Evolutionary conservation across 2,888 invertebrate genomes (phyloP).

Genomic region (Crematogaster levior): DNA sequence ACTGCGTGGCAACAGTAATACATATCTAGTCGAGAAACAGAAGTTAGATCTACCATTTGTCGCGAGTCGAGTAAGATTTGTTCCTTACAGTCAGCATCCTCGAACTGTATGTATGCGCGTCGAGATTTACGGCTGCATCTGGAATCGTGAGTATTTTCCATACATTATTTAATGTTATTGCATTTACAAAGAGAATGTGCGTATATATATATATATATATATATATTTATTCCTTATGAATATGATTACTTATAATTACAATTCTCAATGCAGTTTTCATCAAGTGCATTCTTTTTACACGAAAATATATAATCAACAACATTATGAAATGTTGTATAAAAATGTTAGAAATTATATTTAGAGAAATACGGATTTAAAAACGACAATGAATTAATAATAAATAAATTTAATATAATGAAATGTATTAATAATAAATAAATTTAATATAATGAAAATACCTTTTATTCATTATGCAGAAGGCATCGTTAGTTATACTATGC

Average conservation of each 20-base stretch:
- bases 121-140: slow-evolving; percentile 95
- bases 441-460: background rate
- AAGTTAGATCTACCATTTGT: slow-evolving; percentile 94
- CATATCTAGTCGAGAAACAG: slow-evolving; percentile 90
- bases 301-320: background rate
- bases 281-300: background rate
- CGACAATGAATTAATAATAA: too few relatives aligned
- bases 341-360: background rate
- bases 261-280: background rate
- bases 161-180: background rate
- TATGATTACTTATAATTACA: background rate
- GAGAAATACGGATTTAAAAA: background rate
- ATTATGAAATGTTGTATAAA: background rate
- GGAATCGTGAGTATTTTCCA: slow-evolving; percentile 88
- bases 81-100: slow-evolving; percentile 94
- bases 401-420: background rate
- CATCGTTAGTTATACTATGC: slow-evolving; percentile 89
- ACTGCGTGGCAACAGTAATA: slow-evolving; percentile 92
- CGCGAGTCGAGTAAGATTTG: slow-evolving; percentile 94
- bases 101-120: slow-evolving; percentile 97
- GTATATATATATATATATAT: too few relatives aligned
- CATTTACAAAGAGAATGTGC: background rate
- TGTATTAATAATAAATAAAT: too few relatives aligned
- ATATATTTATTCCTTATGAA: background rate
- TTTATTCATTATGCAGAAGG: slow-evolving; percentile 87